These are phyloP conservation scores for Phymastichus coffea DNA, from an alignment of 1,140 invertebrate genomes.

Conservation along the genomic window DNA sequence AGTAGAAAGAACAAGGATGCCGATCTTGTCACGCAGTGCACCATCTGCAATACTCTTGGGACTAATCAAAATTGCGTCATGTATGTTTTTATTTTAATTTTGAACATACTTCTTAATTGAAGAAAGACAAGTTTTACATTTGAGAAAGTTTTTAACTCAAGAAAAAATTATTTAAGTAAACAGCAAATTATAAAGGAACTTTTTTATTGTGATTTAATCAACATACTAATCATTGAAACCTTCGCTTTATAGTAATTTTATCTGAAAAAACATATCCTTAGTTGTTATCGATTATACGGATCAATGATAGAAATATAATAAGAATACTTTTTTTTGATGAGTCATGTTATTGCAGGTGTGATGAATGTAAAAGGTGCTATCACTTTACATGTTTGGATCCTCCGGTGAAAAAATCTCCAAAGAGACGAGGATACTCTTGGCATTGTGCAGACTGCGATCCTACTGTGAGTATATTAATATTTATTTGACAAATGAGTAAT, in stretches of 20 bases:
- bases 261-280: not conserved
- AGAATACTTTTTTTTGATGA: conserved; percentile 9
- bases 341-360: conserved; percentile 70
- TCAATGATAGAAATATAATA: conserved; percentile 3
- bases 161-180: too few species aligned
- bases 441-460: conserved; percentile 94
- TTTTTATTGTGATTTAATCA: too few species aligned
- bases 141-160: too few species aligned
- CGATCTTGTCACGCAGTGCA: conserved; percentile 60
- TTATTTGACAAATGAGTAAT: conserved; percentile 26
- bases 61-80: conserved; percentile 68
- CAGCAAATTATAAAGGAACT: too few species aligned
- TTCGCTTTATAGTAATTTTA: not conserved
- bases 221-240: too few species aligned
- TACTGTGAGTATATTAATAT: conserved; percentile 63
- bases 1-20: conserved; percentile 49
- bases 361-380: conserved; percentile 87
- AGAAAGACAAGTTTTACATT: too few species aligned
- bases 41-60: conserved; percentile 66
- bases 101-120: too few species aligned
- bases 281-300: conserved; percentile 1
- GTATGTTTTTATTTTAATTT: too few species aligned
- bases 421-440: conserved; percentile 91
- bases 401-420: conserved; percentile 90
- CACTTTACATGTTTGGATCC: conserved; percentile 91